Evolutionary conservation across 1,140 invertebrate species (phyloP).

Genomic region (Dinothrombium tinctorium): DNA sequence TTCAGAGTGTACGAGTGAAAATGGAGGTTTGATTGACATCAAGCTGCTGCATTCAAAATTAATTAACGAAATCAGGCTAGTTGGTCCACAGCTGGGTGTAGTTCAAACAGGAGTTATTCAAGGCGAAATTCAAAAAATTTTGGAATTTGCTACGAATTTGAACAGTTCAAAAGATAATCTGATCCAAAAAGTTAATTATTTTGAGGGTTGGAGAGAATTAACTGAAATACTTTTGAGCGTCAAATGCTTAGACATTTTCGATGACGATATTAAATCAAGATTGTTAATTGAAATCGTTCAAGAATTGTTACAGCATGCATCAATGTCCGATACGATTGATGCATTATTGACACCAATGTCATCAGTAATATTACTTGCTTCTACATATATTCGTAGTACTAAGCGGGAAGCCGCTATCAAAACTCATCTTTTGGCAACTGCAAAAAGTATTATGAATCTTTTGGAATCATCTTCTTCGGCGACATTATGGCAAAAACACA

Average conservation of each 20-base stretch:
- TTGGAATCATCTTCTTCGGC: slow-evolving; percentile 7
- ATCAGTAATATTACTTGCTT: slow-evolving; percentile 9
- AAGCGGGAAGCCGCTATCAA: slow-evolving; percentile 5
- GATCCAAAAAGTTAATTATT: slow-evolving; percentile 6
- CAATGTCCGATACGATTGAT: background rate
- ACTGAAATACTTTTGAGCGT: slow-evolving; percentile 8
- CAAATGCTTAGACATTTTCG: slow-evolving; percentile 7
- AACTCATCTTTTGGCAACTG: slow-evolving; percentile 1
- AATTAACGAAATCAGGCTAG: slow-evolving; percentile 7
- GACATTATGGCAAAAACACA: slow-evolving; percentile 7
- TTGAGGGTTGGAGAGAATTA: slow-evolving; percentile 12
- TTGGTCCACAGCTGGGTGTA: slow-evolving; percentile 9
- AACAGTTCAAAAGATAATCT: slow-evolving; percentile 9
- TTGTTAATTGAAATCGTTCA: slow-evolving; percentile 10
- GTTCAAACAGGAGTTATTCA: slow-evolving; percentile 9
- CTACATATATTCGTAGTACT: background rate
- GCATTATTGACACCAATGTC: slow-evolving; percentile 9
- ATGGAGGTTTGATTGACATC: slow-evolving; percentile 8
- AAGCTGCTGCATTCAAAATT: slow-evolving; percentile 11
- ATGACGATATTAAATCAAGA: background rate
- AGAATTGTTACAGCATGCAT: slow-evolving; percentile 5
- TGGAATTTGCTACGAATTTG: slow-evolving; percentile 7
- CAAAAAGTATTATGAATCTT: slow-evolving; percentile 6
- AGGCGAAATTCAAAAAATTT: slow-evolving; percentile 10
- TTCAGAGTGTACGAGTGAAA: background rate